Evolutionary conservation across 30 jellyfish, hydroid and myxozoan genomes (phyloP).

Genomic region (Nemopilema nomurai): DNA sequence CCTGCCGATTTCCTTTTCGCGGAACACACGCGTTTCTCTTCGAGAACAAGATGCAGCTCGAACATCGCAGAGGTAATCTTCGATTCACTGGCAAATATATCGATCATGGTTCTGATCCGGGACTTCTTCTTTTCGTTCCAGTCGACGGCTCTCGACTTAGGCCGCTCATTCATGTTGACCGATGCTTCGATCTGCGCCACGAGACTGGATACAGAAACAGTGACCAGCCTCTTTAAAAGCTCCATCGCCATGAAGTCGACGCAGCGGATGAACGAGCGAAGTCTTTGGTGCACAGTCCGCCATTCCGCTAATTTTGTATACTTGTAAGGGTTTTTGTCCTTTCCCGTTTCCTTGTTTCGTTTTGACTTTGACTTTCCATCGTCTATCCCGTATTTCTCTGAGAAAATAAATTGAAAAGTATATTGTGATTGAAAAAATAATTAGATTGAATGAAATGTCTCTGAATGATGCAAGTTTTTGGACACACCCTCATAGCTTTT

Average conservation of each 20-base stretch:
- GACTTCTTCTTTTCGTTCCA: conserved; percentile 30
- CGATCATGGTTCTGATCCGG: background rate
- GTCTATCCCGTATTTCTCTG: conserved; percentile 68
- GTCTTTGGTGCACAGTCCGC: conserved; percentile 49
- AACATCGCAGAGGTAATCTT: conserved; percentile 38
- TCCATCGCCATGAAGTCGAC: conserved; percentile 75
- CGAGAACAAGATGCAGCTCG: conserved; percentile 27
- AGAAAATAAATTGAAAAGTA: background rate
- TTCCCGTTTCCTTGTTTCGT: conserved; percentile 2
- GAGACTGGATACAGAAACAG: conserved; percentile 44
- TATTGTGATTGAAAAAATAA: background rate
- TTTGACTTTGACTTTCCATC: conserved; percentile 17
- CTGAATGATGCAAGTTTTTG: background rate
- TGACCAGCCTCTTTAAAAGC: conserved; percentile 56
- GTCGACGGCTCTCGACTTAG: conserved; percentile 24
- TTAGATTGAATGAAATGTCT: background rate
- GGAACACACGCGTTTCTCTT: background rate
- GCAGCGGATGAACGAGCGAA: conserved; percentile 61
- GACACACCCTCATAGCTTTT: background rate
- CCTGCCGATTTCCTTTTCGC: conserved; percentile 16
- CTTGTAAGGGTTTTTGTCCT: conserved; percentile 42
- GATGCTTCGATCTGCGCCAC: conserved; percentile 60
- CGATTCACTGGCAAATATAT: conserved; percentile 12
- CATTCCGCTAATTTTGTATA: conserved; percentile 51
- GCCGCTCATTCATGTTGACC: conserved; percentile 31